Percentiles rank a stretch among this genome's conserved stretches.
Evolutionary conservation across 2,113 vertebrate species (phyloP).

Genomic region (Nycticorax nycticorax): DNA sequence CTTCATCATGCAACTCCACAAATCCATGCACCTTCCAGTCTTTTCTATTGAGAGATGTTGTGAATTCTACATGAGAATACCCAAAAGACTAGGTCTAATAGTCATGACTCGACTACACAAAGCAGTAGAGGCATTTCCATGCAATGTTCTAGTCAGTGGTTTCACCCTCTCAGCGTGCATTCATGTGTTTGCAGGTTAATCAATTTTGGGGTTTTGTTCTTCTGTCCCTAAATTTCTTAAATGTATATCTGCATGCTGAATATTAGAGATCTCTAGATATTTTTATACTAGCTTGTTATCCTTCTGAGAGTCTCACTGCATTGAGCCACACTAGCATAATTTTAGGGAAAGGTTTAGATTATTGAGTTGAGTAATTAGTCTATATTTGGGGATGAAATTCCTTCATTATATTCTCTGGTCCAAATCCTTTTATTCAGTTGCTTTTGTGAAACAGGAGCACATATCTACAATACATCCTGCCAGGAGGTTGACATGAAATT

Average conservation of each 20-base stretch:
- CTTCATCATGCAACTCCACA: neutral
- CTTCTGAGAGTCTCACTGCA: neutral
- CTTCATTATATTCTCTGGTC: neutral
- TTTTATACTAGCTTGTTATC: neutral
- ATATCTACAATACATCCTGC: neutral
- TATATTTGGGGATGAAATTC: neutral
- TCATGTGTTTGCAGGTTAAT: neutral
- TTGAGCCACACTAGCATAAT: neutral
- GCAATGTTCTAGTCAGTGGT: neutral
- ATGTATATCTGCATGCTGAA: neutral
- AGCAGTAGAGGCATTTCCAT: neutral
- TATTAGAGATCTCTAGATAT: neutral
- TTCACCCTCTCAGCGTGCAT: neutral
- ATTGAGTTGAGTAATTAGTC: neutral
- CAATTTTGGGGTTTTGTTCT: neutral
- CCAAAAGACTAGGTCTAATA: neutral
- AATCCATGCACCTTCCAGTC: neutral
- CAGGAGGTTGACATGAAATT: neutral
- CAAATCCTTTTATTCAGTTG: neutral
- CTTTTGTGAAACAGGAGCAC: neutral
- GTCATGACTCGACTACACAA: neutral
- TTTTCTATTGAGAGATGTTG: neutral
- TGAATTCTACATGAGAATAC: neutral
- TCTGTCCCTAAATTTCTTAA: neutral
- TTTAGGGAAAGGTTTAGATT: neutral